phyloP scores from a whole-genome alignment of 2,113 vertebrate genomes.

The Eptesicus fuscus region DNA sequence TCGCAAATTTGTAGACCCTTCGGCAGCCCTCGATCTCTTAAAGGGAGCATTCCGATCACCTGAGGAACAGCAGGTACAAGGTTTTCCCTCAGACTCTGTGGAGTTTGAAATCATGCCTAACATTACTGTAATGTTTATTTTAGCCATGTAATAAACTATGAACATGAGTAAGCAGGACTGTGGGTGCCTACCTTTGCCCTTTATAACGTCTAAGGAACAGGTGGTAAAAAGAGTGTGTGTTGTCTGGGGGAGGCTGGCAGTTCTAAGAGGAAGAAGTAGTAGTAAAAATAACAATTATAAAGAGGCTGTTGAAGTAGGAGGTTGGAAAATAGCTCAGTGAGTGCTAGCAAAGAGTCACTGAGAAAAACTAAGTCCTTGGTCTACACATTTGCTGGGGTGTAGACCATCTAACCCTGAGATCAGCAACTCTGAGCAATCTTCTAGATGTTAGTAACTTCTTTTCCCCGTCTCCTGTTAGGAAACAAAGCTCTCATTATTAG shows the following conservation, averaged over 20 bases:
- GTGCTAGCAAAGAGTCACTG: neutral
- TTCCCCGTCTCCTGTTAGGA: neutral
- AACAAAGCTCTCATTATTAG: neutral
- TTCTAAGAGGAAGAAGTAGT: neutral
- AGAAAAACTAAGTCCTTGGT: neutral
- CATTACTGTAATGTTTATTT: neutral
- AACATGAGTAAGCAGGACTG: neutral
- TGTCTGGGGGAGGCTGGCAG: neutral
- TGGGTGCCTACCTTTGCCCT: neutral
- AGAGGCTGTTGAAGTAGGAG: neutral
- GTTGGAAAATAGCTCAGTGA: neutral
- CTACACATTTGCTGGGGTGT: neutral
- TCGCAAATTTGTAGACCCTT: conserved; percentile 94
- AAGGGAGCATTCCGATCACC: conserved; percentile 91
- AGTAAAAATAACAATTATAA: neutral
- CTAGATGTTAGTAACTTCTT: neutral
- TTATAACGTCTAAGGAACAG: neutral
- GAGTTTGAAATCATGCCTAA: neutral
- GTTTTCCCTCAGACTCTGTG: neutral
- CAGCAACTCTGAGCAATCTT: neutral
- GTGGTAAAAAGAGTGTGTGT: neutral
- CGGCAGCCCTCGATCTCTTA: conserved; percentile 91
- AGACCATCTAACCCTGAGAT: neutral
- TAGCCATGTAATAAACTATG: neutral
- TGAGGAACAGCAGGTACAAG: conserved; percentile 94